Base-by-base conservation (phyloP, 2,113 vertebrate genomes). In the Tychaedon coryphoeus region DNA sequence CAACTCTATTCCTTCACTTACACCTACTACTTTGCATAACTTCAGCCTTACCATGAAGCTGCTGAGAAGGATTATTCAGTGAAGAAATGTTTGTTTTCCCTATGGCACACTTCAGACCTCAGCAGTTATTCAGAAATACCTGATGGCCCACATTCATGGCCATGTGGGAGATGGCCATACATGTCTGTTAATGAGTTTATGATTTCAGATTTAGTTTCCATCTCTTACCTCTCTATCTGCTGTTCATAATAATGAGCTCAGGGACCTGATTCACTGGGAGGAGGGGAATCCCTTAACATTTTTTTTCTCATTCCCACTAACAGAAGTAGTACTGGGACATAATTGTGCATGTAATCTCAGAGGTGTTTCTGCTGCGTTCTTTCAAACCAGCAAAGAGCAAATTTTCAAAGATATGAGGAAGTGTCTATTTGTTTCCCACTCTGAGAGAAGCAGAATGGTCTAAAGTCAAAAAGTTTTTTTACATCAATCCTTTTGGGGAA, bases 151-250 rank as follows among this genome's bases (percentile, higher is more conserved):
- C 91, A 96, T 97, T 97, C 56, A 31, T 45, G 56, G 94, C 78
- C 94, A 47, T 51, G 8, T 66, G 95, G 95, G 94, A 96, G 33
- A 88, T 85, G 67, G 93, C 61, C 95, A 86, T 88, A 88, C 88
- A 96, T 66, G 71, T 62, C 94, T 94, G 85, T 91, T 97, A 96
- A 95, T 97, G 96, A 95, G 94, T 95, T 96, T 95, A 93, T 90
- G 96, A 94, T 96, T 95, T 96, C 71, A 95, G 94, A 96, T 97
- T 95, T 97, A 95, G 93, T 97, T 96, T 97, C 94, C 74, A 95
- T 96, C 93, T 95, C 94, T 97, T 97, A 97, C 81, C 91, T 96
- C 95, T 97, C 81, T 95, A 96, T 97, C 94, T 96, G 80, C 90
- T 91, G 74, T 91, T 97, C 87, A 91, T 94, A 92, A 87, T 97